Evolutionary conservation across 2,888 invertebrate species (phyloP), one percentile per base, ranked within the genome.

Genomic region (Listrodromus nycthemerus): DNA sequence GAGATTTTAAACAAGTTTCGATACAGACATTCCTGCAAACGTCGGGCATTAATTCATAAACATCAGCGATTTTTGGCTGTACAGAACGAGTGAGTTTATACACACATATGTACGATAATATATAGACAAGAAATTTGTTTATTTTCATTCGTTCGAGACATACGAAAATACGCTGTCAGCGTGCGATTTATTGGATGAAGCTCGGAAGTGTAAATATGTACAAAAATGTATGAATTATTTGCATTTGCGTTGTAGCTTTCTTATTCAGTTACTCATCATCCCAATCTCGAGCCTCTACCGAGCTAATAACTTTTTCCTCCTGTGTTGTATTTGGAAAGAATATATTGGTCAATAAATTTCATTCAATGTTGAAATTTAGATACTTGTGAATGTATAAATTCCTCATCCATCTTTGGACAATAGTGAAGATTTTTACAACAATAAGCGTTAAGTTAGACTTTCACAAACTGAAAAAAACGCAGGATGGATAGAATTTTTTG

Each of bases 191-290:
- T 30, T 50, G 30, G 16, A 27, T 27, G 52, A 79, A 65, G 50
- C 58, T 77, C 67, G 13, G 24, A 45, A 73, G 58, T 84, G 80
- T 85, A 85, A 76, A 85, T 82, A 78, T 85, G 84, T 82, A 80
- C 80, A 85, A 65, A 58, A 65, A 41, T 73, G 37, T 76, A 63
- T 58, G 27, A 58, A 70, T 82, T 41, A 73, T 61, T 61, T 80
- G 37, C 61, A 73, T 65, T 58, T 37, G 19, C 41, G 52, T 45
- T 55, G 50, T 69, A 63, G 52, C 76, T 55, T 74, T 73, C 55
- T 30, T 78, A 55, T 24, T 63, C 7, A 27, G n/a, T 55, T 41
- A 19, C 76, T 73, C 52, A 58, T 76, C 48, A 45, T 48, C 52
- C 48, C 21, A 55, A 58, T 16, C 27, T 21, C 52, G 24, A 63